Evolutionary conservation across 2,113 vertebrate species (phyloP).

Genomic region (Psettodes erumei): DNA sequence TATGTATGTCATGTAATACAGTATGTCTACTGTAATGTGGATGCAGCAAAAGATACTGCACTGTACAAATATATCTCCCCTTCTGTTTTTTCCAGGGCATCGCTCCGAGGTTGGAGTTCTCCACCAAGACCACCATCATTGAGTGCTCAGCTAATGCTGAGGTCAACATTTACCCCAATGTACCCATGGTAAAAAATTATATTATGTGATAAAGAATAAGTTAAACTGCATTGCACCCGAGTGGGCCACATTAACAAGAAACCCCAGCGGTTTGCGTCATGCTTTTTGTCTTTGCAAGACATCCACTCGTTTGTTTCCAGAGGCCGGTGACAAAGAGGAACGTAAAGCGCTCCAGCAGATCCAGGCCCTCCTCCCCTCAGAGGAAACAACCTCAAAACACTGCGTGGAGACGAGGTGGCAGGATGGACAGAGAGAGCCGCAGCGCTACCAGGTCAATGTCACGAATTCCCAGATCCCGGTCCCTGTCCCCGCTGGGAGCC

Average conservation of each 20-base stretch:
- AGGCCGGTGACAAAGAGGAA: slow-evolving; percentile 39
- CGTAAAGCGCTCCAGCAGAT: slow-evolving; percentile 33
- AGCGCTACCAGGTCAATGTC: not conserved
- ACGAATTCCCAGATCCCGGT: slow-evolving; percentile 33
- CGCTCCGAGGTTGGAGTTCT: slow-evolving; percentile 87
- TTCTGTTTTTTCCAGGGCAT: slow-evolving; percentile 80
- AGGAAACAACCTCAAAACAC: slow-evolving; percentile 25
- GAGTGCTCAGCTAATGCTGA: slow-evolving; percentile 74
- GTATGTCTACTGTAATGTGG: no score
- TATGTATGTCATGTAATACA: no score
- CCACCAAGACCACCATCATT: slow-evolving; percentile 84
- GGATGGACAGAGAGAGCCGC: not conserved
- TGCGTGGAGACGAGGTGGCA: slow-evolving; percentile 15
- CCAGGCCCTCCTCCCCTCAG: slow-evolving; percentile 53
- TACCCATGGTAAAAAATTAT: slow-evolving; percentile 60
- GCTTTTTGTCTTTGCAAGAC: not conserved
- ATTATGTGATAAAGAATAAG: not conserved
- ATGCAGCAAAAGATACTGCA: no score
- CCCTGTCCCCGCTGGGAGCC: slow-evolving; percentile 62
- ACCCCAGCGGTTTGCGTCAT: not conserved
- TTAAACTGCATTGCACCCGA: not conserved
- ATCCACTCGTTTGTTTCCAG: slow-evolving; percentile 36
- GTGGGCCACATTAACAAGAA: not conserved
- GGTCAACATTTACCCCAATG: slow-evolving; percentile 72
- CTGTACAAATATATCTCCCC: not conserved